phyloP scores from a whole-genome alignment of 1,140 invertebrate species.

The Muscidifurax raptorellus region DNA sequence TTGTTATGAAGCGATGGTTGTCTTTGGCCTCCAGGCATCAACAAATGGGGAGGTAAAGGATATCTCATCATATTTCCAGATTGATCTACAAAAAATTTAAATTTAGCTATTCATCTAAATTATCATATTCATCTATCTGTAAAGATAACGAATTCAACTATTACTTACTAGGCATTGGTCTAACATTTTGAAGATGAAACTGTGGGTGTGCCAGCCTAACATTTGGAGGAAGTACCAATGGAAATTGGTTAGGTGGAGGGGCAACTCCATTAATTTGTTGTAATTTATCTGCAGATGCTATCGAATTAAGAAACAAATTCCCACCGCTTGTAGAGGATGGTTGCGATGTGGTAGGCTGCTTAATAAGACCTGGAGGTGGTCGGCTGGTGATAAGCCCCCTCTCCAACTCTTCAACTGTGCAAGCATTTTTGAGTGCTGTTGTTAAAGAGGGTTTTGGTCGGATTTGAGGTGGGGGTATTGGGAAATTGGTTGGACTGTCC shows the following conservation, averaged over 20 bases:
- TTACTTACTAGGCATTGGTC: conserved; percentile 66
- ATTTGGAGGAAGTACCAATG: conserved; percentile 66
- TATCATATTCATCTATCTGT: background rate
- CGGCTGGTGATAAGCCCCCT: conserved; percentile 73
- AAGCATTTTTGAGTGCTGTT: conserved; percentile 71
- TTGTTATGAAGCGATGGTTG: conserved; percentile 67
- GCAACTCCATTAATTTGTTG: conserved; percentile 62
- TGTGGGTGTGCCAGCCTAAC: conserved; percentile 67
- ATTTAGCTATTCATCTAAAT: background rate
- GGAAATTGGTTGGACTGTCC: conserved; percentile 70
- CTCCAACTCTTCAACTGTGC: conserved; percentile 78
- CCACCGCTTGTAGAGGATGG: conserved; percentile 56
- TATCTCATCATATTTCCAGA: conserved; percentile 74
- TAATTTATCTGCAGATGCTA: conserved; percentile 61
- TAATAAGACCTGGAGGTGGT: conserved; percentile 65
- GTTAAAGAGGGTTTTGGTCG: conserved; percentile 58
- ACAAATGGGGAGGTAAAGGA: conserved; percentile 67
- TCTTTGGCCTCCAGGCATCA: conserved; percentile 66
- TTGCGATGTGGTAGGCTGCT: conserved; percentile 66
- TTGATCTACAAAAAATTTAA: conserved; percentile 64
- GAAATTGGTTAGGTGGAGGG: conserved; percentile 69
- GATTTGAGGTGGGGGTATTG: conserved; percentile 59
- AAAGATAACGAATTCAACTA: background rate
- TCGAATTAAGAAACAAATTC: conserved; percentile 62
- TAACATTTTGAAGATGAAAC: conserved; percentile 67